Conservation (phyloP, 2,888 invertebrate species). For the Drosophila merina region DNA sequence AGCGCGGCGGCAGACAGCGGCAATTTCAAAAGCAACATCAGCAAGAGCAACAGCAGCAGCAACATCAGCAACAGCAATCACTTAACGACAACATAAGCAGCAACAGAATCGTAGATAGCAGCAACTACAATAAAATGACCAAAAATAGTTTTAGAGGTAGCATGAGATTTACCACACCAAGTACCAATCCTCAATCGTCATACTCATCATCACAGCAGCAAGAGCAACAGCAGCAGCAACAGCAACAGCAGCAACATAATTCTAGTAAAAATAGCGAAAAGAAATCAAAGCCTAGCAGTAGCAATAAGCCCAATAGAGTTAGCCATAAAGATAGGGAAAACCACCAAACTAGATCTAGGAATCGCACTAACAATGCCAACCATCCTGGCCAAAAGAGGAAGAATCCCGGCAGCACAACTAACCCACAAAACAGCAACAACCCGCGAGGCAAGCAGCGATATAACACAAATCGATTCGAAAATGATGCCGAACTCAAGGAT, state of each 20-base stretch:
- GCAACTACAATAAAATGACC: constrained; percentile 78
- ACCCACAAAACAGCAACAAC: constrained; percentile 35
- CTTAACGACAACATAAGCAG: constrained; percentile 41
- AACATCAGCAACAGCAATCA: constrained; percentile 35
- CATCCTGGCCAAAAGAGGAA: constrained; percentile 10
- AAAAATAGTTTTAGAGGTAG: constrained; percentile 83
- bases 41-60: constrained; percentile 51
- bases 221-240: constrained; percentile 46
- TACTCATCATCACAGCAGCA: constrained; percentile 74
- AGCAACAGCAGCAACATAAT: constrained; percentile 50
- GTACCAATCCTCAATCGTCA: constrained; percentile 67
- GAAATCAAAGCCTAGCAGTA: constrained; percentile 66
- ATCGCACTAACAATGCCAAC: constrained; percentile 47
- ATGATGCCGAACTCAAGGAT: constrained; percentile 80
- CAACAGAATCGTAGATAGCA: constrained; percentile 63
- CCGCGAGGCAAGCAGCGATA: constrained; percentile 51
- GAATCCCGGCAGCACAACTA: constrained; percentile 29
- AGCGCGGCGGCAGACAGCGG: constrained; percentile 58
- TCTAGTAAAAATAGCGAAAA: constrained; percentile 68
- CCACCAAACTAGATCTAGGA: constrained; percentile 53
- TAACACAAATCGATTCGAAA: constrained; percentile 78
- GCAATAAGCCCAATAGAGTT: constrained; percentile 58
- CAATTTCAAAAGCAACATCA: constrained; percentile 59
- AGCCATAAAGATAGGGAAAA: constrained; percentile 60
- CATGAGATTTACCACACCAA: constrained; percentile 72